A percentile compares a stretch with the other conserved stretches of the same genome.
Conservation (phyloP, 2,113 vertebrate genomes). For the Felis catus region F.catus_Fca126_mat1.0 CM031415.1:201610501-201611000, state of each 20-base stretch:
- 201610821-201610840: background rate
- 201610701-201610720: accelerated
- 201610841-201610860: constrained; percentile 9
- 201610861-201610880: background rate
- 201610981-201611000: background rate
- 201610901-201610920: background rate
- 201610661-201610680: too few relatives aligned
- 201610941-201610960: too few relatives aligned
- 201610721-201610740: accelerated
- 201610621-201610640: accelerated
- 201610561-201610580: background rate
- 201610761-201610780: accelerated
- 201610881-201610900: constrained; percentile 17
- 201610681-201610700: background rate
- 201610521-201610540: background rate
- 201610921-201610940: too few relatives aligned
- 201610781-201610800: accelerated
- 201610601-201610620: accelerated
- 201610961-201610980: accelerated
- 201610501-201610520: background rate
- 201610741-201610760: accelerated
- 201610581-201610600: background rate
- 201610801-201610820: accelerated
- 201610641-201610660: background rate
- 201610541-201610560: background rate